Evolutionary conservation across 2,888 invertebrate species (phyloP).

Genomic region (Synanthedon tipuliformis): DNA sequence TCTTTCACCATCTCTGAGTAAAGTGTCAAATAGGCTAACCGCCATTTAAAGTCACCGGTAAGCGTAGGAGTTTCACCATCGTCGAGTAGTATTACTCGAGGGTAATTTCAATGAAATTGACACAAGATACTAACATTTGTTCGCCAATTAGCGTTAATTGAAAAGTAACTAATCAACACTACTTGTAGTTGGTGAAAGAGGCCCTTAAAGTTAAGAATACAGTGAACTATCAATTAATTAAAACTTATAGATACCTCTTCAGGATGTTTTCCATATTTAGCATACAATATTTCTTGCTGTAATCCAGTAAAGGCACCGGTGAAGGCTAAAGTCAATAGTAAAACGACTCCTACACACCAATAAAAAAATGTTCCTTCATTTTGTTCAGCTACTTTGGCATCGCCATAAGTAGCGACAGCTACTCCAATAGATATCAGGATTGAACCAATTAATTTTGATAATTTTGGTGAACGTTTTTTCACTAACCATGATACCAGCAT

Average conservation of each 20-base stretch:
- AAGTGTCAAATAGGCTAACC: too few relatives aligned
- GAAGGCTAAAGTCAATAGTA: conserved; percentile 40
- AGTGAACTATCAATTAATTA: background rate
- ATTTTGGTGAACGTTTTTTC: conserved; percentile 39
- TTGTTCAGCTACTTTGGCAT: conserved; percentile 38
- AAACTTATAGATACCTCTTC: conserved; percentile 34
- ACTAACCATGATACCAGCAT: conserved; percentile 53
- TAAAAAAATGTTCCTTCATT: conserved; percentile 37
- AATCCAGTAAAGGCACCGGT: conserved; percentile 55
- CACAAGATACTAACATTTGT: too few relatives aligned
- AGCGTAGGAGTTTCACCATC: too few relatives aligned
- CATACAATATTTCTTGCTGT: conserved; percentile 53
- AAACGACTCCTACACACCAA: conserved; percentile 52
- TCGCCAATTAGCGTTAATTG: too few relatives aligned
- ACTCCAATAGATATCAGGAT: conserved; percentile 49
- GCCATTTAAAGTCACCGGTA: too few relatives aligned
- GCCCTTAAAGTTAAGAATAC: too few relatives aligned
- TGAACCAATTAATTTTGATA: conserved; percentile 44
- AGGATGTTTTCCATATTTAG: conserved; percentile 55
- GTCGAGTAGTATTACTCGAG: too few relatives aligned
- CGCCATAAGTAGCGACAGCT: conserved; percentile 50
- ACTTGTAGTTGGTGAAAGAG: too few relatives aligned
- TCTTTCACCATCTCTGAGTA: too few relatives aligned
- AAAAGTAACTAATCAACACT: too few relatives aligned
- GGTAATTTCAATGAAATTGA: too few relatives aligned